phyloP scores from a whole-genome alignment of 2,113 vertebrate species.

The Tretioscincus oriximinensis region DNA sequence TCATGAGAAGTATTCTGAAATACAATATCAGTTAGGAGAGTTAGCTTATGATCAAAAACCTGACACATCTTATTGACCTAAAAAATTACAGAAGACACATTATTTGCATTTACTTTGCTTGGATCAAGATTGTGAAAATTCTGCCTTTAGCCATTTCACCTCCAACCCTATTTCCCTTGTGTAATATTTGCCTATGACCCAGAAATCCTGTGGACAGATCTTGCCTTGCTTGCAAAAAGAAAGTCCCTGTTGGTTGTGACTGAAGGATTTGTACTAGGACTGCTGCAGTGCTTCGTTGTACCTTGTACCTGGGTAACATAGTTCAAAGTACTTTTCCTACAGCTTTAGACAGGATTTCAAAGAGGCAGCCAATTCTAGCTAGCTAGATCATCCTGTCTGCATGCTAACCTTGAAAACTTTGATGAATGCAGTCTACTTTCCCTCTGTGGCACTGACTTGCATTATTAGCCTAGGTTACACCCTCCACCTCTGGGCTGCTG shows the following conservation, averaged over 20 bases:
- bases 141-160: neutral
- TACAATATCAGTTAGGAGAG: neutral
- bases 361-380: neutral
- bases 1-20: neutral
- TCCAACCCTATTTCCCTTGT: neutral
- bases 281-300: neutral
- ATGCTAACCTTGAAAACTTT: no score
- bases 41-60: no score
- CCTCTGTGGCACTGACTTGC: no score
- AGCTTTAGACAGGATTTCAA: neutral
- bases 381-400: neutral
- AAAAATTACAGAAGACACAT: neutral
- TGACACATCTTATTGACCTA: neutral
- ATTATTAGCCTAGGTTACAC: no score
- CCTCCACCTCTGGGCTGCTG: no score
- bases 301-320: neutral
- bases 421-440: no score
- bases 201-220: neutral
- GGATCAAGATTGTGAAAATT: neutral
- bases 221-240: neutral
- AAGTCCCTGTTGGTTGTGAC: neutral
- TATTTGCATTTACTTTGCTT: neutral
- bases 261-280: neutral
- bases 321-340: neutral
- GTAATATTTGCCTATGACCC: slow-evolving; percentile 1